phyloP scores from a whole-genome alignment of 1,140 invertebrate species.

The Calliphora vicina region DNA sequence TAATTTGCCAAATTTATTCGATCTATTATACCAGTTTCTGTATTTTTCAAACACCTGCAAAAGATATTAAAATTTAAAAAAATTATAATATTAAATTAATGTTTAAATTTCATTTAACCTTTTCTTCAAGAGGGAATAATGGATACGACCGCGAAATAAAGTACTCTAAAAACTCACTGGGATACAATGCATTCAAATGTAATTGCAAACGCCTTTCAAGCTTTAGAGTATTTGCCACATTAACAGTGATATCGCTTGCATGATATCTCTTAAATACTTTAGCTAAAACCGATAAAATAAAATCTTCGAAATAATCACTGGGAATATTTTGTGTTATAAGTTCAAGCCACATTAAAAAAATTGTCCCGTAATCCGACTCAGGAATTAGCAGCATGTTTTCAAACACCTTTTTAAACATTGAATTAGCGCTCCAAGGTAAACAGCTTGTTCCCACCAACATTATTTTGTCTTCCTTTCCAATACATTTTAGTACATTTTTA shows the following conservation, averaged over 20 bases:
- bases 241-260: slow-evolving; percentile 67
- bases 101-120: slow-evolving; percentile 24
- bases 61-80: not conserved
- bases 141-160: slow-evolving; percentile 47
- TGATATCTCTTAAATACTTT: slow-evolving; percentile 73
- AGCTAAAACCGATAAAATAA: slow-evolving; percentile 73
- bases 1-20: slow-evolving; percentile 34
- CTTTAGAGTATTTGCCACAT: slow-evolving; percentile 59
- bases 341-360: slow-evolving; percentile 70
- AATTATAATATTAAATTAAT: not conserved
- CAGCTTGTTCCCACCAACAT: slow-evolving; percentile 70
- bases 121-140: slow-evolving; percentile 50
- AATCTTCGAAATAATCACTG: slow-evolving; percentile 62
- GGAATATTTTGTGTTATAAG: slow-evolving; percentile 67
- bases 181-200: slow-evolving; percentile 42
- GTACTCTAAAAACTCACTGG: slow-evolving; percentile 51
- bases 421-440: slow-evolving; percentile 67
- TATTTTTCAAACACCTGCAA: slow-evolving; percentile 39
- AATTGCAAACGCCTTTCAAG: slow-evolving; percentile 51
- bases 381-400: slow-evolving; percentile 57
- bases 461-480: slow-evolving; percentile 70
- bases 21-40: slow-evolving; percentile 38
- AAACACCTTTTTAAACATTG: slow-evolving; percentile 64
- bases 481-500: slow-evolving; percentile 70
- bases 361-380: slow-evolving; percentile 73